phyloP scores from a whole-genome alignment of 1,140 invertebrate species.

The Pseudomyrmex concolor region DNA sequence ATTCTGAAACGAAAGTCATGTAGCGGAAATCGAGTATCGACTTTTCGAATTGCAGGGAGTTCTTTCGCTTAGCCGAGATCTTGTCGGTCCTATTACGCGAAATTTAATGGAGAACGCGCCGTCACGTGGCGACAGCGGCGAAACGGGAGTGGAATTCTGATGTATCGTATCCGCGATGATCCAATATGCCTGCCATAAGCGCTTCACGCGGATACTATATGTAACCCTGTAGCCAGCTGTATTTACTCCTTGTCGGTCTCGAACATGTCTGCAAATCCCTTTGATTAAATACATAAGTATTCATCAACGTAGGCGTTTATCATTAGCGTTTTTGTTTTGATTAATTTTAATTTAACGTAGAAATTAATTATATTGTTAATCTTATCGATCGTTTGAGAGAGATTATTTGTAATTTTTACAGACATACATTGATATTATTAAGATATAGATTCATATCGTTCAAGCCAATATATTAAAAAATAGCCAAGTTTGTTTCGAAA shows the following conservation, averaged over 20 bases:
- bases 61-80: conserved; percentile 69
- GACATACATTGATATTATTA: too few relatives aligned
- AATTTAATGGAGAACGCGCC: conserved; percentile 78
- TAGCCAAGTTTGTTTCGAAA: too few relatives aligned
- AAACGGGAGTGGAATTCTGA: conserved; percentile 77
- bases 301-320: conserved; percentile 58
- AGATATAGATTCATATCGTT: too few relatives aligned
- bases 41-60: conserved; percentile 51
- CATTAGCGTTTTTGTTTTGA: neutral
- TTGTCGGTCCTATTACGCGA: conserved; percentile 74
- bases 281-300: conserved; percentile 78
- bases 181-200: conserved; percentile 78
- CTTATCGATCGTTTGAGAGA: neutral
- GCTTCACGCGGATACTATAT: conserved; percentile 61
- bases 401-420: neutral
- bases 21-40: conserved; percentile 61
- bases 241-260: conserved; percentile 59
- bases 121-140: conserved; percentile 67
- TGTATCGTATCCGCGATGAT: conserved; percentile 80
- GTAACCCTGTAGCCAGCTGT: conserved; percentile 22
- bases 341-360: neutral
- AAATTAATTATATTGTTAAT: neutral
- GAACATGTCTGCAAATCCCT: conserved; percentile 72
- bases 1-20: conserved; percentile 30
- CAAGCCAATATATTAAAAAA: neutral